A percentile compares a stretch with the other conserved stretches of the same genome.
Conservation (phyloP, 2,797 vertebrate genomes). For the Spea hammondii region DNA sequence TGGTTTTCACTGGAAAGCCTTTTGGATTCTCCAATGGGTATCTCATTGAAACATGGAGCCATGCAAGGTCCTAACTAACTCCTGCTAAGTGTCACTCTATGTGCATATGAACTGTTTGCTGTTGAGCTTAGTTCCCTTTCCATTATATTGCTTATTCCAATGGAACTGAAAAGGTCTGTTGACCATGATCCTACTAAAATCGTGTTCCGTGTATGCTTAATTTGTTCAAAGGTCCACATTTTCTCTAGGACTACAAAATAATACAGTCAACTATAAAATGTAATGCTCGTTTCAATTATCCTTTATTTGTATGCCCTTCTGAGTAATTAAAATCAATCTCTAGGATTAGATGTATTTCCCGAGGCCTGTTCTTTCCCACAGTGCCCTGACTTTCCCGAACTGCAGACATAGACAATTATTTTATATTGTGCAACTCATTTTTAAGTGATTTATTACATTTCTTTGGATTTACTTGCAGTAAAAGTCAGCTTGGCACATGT, state of each 20-base stretch:
- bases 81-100: no score
- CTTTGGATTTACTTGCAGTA: background rate
- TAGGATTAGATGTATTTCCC: slow-evolving; percentile 47
- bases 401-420: slow-evolving; percentile 24
- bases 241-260: slow-evolving; percentile 54
- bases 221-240: slow-evolving; percentile 10
- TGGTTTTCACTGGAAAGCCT: no score
- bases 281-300: slow-evolving; percentile 59
- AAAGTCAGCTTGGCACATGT: no score
- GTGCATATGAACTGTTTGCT: no score
- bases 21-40: no score
- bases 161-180: no score
- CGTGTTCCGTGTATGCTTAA: no score
- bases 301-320: slow-evolving; percentile 53
- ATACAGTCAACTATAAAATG: slow-evolving; percentile 54
- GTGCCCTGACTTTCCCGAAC: slow-evolving; percentile 18
- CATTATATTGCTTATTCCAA: no score
- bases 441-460: background rate
- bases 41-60: no score
- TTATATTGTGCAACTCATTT: background rate
- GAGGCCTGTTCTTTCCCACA: slow-evolving; percentile 29
- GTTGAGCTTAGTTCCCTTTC: no score
- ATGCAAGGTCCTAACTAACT: no score
- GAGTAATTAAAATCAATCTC: slow-evolving; percentile 62
- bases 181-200: no score